Conservation (phyloP, 2,888 invertebrate species). For the Mesoligia furuncula region DNA sequence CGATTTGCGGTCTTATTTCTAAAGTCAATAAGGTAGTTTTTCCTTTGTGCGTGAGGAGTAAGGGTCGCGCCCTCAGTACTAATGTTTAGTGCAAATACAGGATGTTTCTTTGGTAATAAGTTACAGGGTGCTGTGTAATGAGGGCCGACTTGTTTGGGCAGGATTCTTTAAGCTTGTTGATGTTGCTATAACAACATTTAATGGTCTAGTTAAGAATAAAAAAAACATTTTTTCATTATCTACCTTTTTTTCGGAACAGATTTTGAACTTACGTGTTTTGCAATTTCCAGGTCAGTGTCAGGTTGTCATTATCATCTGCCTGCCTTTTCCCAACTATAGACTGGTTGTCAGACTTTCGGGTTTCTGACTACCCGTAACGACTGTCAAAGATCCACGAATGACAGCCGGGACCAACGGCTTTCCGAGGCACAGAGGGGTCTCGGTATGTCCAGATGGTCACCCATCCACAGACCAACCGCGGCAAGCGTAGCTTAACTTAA, state of each 20-base stretch:
- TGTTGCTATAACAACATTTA: constrained; percentile 24
- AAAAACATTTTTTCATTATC: background rate
- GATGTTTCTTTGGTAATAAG: constrained; percentile 62
- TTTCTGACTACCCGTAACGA: no score
- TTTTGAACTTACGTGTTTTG: background rate
- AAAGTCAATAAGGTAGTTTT: constrained; percentile 1
- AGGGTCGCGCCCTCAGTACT: constrained; percentile 55
- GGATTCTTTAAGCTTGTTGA: constrained; percentile 55
- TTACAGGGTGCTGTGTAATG: constrained; percentile 63
- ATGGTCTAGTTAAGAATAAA: constrained; percentile 22
- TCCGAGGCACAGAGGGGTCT: no score
- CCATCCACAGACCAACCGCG: no score
- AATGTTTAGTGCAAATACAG: constrained; percentile 59
- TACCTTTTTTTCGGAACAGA: background rate
- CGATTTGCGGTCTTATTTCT: background rate
- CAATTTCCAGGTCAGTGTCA: no score
- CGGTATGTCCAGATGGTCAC: no score
- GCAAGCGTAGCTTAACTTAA: no score
- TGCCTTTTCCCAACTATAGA: no score
- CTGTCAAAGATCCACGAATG: no score
- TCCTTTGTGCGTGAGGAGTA: background rate
- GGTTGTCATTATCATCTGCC: no score
- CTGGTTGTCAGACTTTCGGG: no score
- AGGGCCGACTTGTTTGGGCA: constrained; percentile 49
- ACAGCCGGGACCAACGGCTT: no score